A percentile compares a stretch with the other conserved stretches of the same genome.
Conservation (phyloP, 92 coral and sea anemone species). For the Heliopora coerulea region DNA sequence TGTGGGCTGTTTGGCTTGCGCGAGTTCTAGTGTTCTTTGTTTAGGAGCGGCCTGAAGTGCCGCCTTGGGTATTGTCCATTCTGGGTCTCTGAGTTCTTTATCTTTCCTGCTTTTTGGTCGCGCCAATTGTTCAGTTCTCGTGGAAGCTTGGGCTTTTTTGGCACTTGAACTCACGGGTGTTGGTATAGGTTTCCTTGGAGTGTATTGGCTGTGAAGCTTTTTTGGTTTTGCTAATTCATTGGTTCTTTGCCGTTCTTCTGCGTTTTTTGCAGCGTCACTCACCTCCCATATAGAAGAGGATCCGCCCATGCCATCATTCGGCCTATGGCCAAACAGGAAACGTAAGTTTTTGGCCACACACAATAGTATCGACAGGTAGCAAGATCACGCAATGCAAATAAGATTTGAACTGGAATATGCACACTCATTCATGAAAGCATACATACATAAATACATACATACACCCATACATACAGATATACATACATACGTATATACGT, state of each 20-base stretch:
- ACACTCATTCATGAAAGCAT: no score
- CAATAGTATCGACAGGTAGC: no score
- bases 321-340: conserved; percentile 57
- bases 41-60: conserved; percentile 75
- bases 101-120: conserved; percentile 88
- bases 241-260: conserved; percentile 80
- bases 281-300: conserved; percentile 91
- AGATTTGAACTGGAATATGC: no score
- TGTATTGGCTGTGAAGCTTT: conserved; percentile 66
- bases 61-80: conserved; percentile 83
- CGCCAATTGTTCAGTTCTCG: conserved; percentile 74
- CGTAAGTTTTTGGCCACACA: no score
- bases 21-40: conserved; percentile 75
- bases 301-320: conserved; percentile 74
- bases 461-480: no score
- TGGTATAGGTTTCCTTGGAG: conserved; percentile 58
- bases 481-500: no score
- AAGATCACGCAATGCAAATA: no score
- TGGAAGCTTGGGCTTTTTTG: conserved; percentile 60
- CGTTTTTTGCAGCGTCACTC: conserved; percentile 77
- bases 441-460: no score
- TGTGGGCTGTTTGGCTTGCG: conserved; percentile 72
- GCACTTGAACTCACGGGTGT: conserved; percentile 78
- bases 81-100: conserved; percentile 75
- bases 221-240: conserved; percentile 76